These are phyloP conservation scores for Calameuta pallipes DNA, from an alignment of 2,888 invertebrate genomes.

Conservation along the genomic window DNA sequence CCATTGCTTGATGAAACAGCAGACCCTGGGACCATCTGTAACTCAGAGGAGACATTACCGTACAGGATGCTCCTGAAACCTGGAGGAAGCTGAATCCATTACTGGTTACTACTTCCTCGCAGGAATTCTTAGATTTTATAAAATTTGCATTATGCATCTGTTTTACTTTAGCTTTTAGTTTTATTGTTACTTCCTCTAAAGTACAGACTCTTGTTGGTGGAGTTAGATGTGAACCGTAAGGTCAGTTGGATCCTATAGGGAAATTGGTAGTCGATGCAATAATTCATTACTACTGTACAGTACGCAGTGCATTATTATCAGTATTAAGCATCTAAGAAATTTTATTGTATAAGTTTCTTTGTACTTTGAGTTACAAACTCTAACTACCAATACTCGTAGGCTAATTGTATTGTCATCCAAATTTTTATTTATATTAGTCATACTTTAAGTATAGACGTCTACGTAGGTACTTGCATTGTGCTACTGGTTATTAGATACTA, in stretches of 20 bases:
- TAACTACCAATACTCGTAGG: not conserved
- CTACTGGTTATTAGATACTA: not conserved
- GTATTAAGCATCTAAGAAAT: not conserved
- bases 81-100: not conserved
- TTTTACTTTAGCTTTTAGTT: not conserved
- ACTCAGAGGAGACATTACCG: slow-evolving; percentile 19
- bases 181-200: not conserved
- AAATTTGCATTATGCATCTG: not conserved
- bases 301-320: not conserved
- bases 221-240: not conserved
- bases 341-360: not conserved
- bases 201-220: not conserved
- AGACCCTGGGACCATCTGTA: slow-evolving; percentile 87
- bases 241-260: not conserved
- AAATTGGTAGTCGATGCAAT: not conserved
- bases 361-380: not conserved
- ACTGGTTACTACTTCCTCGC: not conserved
- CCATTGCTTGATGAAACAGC: slow-evolving; percentile 85
- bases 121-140: not conserved
- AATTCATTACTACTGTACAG: not conserved
- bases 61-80: not conserved
- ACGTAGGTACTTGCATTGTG: not conserved
- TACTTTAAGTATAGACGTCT: not conserved
- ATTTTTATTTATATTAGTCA: not conserved
- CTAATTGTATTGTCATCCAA: not conserved